phyloP scores from a whole-genome alignment of 2,888 invertebrate species.

The Cephus spinipes region DNA sequence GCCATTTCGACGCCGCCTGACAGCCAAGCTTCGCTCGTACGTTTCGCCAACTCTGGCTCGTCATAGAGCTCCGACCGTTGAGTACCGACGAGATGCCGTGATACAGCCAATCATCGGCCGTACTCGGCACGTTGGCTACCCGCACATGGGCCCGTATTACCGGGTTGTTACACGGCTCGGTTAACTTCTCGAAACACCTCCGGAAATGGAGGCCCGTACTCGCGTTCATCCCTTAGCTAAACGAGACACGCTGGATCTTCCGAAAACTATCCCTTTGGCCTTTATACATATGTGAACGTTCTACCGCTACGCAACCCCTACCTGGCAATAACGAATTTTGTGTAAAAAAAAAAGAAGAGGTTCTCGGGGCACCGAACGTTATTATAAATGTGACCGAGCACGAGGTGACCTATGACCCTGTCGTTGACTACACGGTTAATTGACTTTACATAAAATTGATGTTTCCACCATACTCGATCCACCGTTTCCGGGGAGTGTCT shows the following conservation, averaged over 20 bases:
- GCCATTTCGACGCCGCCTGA: no score
- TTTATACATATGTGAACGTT: background rate
- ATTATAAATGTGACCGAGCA: background rate
- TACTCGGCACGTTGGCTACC: no score
- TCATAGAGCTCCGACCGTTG: no score
- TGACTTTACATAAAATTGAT: background rate
- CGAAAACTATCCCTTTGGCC: background rate
- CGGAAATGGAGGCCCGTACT: background rate
- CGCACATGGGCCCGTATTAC: no score
- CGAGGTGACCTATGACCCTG: background rate
- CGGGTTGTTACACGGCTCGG: background rate
- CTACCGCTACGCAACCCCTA: background rate
- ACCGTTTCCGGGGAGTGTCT: constrained; percentile 32
- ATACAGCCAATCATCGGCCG: no score
- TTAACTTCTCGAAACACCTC: background rate
- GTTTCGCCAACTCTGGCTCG: no score
- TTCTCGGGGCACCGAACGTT: background rate
- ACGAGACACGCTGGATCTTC: background rate
- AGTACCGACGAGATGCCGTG: no score
- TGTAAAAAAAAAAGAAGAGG: background rate
- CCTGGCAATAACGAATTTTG: background rate
- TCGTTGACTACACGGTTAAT: background rate
- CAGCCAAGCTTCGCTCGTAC: no score
- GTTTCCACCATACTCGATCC: background rate
- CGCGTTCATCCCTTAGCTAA: background rate